Conservation (phyloP, 1,140 invertebrate species). For the Oreohelix idahoensis region DNA sequence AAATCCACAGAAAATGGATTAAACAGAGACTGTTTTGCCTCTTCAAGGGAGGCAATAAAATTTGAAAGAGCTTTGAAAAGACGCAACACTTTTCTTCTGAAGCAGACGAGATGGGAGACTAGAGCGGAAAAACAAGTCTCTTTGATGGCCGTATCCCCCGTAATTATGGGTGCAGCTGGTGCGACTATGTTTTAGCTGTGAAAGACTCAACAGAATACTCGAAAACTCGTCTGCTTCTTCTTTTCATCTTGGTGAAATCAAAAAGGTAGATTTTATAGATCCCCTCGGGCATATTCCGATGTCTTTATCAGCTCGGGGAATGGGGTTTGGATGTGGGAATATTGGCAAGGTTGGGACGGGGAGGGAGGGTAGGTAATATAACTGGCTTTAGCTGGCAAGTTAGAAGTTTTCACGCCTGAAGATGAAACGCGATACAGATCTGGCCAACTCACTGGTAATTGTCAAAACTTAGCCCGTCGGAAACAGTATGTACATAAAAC, state of each 20-base stretch:
- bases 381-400: not conserved
- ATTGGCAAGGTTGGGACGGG: not conserved
- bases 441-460: constrained; percentile 1
- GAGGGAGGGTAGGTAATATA: not conserved
- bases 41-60: constrained; percentile 17
- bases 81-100: constrained; percentile 10
- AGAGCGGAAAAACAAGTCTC: not conserved
- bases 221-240: constrained; percentile 1
- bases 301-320: not conserved
- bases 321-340: not conserved
- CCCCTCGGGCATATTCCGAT: not conserved
- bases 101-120: not conserved
- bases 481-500: constrained; percentile 15
- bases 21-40: constrained; percentile 10
- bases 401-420: constrained; percentile 17
- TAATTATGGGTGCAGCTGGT: not conserved
- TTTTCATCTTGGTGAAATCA: not conserved
- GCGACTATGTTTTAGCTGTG: not conserved
- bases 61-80: constrained; percentile 19
- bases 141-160: not conserved
- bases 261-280: constrained; percentile 3
- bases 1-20: constrained; percentile 12
- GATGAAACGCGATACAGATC: constrained; percentile 17
- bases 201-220: not conserved
- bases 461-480: not conserved